Evolutionary conservation across 2,113 vertebrate species (phyloP).

Genomic region (Phrynosoma blainvillii): DNA sequence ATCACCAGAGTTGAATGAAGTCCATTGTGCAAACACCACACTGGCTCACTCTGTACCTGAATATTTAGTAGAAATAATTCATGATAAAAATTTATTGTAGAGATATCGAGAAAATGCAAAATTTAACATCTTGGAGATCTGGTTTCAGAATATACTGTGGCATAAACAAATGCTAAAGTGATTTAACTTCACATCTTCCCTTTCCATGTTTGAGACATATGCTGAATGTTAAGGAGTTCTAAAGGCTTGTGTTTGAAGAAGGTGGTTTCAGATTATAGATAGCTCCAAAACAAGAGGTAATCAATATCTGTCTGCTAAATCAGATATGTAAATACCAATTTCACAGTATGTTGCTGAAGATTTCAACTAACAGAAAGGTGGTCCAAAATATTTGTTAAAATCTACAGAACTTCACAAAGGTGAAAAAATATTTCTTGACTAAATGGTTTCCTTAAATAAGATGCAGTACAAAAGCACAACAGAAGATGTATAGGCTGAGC

Average conservation of each 20-base stretch:
- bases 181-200: slow-evolving; percentile 18
- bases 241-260: not conserved
- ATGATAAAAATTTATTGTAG: slow-evolving; percentile 21
- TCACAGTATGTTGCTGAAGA: not conserved
- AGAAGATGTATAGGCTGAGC: not conserved
- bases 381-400: not conserved
- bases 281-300: not conserved
- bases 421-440: too few relatives aligned
- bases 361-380: not conserved
- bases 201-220: not conserved
- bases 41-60: not conserved
- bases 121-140: slow-evolving; percentile 15
- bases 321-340: not conserved
- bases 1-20: too few relatives aligned
- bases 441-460: too few relatives aligned
- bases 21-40: too few relatives aligned
- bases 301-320: not conserved
- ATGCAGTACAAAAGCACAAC: not conserved
- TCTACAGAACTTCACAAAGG: not conserved
- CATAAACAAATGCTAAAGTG: slow-evolving; percentile 24
- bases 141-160: slow-evolving; percentile 18
- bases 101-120: slow-evolving; percentile 40
- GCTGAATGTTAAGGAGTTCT: slow-evolving; percentile 14
- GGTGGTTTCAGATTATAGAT: not conserved
- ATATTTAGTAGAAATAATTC: slow-evolving; percentile 32